Evolutionary conservation across 2,113 vertebrate genomes (phyloP).

Genomic region (Lophura nycthemera): DNA sequence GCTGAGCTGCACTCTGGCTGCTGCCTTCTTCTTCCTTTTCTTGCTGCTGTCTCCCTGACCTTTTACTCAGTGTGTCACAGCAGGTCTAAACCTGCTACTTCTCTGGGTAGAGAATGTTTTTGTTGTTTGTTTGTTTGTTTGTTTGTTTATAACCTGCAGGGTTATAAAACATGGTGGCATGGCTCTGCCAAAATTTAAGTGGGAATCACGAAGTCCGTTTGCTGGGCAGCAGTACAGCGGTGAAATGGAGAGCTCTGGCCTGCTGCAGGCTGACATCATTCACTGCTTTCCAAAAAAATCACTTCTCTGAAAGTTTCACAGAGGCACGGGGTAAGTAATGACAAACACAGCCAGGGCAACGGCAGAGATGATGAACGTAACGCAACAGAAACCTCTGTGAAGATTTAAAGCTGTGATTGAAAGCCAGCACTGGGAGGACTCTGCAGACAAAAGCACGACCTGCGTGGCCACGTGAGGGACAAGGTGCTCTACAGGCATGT

Average conservation of each 20-base stretch:
- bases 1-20: neutral
- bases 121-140: too few relatives aligned
- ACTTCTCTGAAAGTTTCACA: neutral
- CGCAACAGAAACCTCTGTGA: neutral
- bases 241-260: neutral
- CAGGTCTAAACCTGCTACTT: neutral
- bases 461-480: accelerated
- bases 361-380: neutral
- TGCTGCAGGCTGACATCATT: neutral
- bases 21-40: neutral
- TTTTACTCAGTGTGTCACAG: neutral
- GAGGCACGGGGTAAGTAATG: neutral
- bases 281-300: neutral
- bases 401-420: neutral
- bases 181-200: neutral
- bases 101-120: neutral
- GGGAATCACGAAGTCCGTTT: neutral
- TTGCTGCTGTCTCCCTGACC: neutral
- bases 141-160: too few relatives aligned
- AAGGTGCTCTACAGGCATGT: accelerated
- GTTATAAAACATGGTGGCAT: neutral
- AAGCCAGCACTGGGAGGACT: neutral
- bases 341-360: neutral
- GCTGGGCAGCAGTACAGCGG: neutral
- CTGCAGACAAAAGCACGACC: neutral